A percentile compares a stretch with the other conserved stretches of the same genome.
Conservation (phyloP, 2,888 invertebrate species). For the Syritta pipiens region DNA sequence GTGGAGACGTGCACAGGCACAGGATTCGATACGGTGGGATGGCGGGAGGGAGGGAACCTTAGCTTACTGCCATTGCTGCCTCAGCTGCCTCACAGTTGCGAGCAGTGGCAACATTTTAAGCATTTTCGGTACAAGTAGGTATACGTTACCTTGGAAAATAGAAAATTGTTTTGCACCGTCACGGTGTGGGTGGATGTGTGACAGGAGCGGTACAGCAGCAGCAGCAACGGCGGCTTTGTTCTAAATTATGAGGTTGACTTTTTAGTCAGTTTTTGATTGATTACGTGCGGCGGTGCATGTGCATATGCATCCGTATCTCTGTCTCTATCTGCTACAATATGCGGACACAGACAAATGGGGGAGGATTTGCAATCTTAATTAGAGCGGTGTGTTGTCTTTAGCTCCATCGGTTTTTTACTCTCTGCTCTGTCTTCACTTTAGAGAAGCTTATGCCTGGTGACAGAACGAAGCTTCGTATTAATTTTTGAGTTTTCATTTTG, state of each 20-base stretch:
- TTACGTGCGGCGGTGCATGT: conserved; percentile 43
- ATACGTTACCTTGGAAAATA: conserved; percentile 41
- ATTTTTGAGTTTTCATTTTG: conserved; percentile 23
- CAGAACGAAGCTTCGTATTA: conserved; percentile 15
- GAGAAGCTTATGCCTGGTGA: not conserved
- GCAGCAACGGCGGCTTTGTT: conserved; percentile 46
- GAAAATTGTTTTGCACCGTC: conserved; percentile 56
- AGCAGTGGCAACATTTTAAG: conserved; percentile 37
- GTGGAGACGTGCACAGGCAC: conserved; percentile 11
- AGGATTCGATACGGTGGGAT: not conserved
- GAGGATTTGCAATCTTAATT: conserved; percentile 65
- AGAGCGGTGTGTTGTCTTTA: conserved; percentile 53
- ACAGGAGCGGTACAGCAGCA: conserved; percentile 3
- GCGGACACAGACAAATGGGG: conserved; percentile 44
- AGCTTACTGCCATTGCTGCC: conserved; percentile 14
- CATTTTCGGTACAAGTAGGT: conserved; percentile 51
- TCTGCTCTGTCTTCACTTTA: not conserved
- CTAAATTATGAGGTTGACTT: conserved; percentile 68
- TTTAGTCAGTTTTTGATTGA: conserved; percentile 68
- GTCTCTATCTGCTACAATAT: conserved; percentile 45
- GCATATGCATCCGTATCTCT: conserved; percentile 6
- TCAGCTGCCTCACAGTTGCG: not conserved
- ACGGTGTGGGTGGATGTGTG: conserved; percentile 7
- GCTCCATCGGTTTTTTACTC: conserved; percentile 9
- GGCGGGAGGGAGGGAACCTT: conserved; percentile 21